phyloP scores from a whole-genome alignment of 2,888 invertebrate genomes.

The Pyrrhosoma nymphula region DNA sequence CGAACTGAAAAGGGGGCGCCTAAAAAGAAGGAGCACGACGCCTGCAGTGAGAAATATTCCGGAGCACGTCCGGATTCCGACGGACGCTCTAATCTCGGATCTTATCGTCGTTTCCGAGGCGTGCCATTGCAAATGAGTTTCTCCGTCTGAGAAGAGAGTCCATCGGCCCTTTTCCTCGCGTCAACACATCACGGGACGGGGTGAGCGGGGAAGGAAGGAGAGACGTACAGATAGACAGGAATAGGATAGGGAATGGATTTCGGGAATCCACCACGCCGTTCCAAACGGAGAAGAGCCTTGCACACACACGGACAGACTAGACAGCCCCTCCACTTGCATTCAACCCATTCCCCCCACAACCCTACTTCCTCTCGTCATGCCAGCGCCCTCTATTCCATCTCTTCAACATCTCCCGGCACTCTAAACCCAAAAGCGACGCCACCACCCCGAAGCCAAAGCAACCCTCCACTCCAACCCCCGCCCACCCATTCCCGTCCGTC shows the following conservation, averaged over 20 bases:
- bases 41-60: neutral
- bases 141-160: neutral
- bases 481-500: neutral
- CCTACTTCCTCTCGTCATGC: no score
- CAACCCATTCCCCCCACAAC: no score
- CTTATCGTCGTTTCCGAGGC: neutral
- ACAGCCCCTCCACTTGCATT: no score
- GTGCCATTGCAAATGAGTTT: neutral
- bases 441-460: neutral
- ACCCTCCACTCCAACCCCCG: neutral
- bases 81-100: neutral
- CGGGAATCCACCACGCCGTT: neutral
- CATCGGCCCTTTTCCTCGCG: neutral
- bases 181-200: neutral
- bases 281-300: neutral
- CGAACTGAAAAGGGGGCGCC: no score
- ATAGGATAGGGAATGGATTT: neutral
- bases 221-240: neutral
- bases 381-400: no score
- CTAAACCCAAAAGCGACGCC: no score
- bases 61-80: neutral
- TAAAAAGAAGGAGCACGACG: no score
- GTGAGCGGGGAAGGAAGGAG: neutral
- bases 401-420: no score
- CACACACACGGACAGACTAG: no score